phyloP scores from a whole-genome alignment of 2,113 vertebrate species.

The Machaerirhynchus nigripectus region DNA sequence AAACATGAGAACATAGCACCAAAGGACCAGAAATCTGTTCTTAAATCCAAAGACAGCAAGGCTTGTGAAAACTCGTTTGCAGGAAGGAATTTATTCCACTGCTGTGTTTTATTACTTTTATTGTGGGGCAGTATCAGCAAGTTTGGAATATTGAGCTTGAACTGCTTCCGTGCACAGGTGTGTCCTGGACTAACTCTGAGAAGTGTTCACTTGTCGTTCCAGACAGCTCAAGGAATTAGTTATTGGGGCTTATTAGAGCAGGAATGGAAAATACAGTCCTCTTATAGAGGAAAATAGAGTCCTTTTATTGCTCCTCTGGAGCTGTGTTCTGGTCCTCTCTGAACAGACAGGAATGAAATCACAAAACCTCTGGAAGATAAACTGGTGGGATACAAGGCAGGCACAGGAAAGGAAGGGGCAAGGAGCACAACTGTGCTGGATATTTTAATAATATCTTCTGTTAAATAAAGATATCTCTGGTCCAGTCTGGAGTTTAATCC shows the following conservation, averaged over 20 bases:
- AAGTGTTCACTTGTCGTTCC: neutral
- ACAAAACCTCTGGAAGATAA: neutral
- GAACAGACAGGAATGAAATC: neutral
- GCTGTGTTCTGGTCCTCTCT: neutral
- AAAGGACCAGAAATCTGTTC: neutral
- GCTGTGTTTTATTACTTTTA: neutral
- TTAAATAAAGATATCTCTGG: neutral
- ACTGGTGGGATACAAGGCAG: neutral
- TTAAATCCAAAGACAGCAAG: neutral
- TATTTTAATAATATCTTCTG: neutral
- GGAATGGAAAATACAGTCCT: neutral
- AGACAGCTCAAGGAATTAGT: neutral
- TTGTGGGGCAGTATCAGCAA: neutral
- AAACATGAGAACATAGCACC: neutral
- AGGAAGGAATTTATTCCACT: neutral
- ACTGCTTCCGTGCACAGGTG: neutral
- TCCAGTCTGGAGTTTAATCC: neutral
- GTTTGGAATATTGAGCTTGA: neutral
- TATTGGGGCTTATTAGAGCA: neutral
- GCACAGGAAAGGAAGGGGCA: neutral
- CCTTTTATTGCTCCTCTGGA: neutral
- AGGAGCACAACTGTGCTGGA: rapidly evolving
- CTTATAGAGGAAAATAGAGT: neutral
- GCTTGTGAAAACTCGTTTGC: neutral
- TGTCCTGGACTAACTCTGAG: neutral